phyloP scores from a whole-genome alignment of 2,888 invertebrate genomes.

The Aporophyla lueneburgensis region DNA sequence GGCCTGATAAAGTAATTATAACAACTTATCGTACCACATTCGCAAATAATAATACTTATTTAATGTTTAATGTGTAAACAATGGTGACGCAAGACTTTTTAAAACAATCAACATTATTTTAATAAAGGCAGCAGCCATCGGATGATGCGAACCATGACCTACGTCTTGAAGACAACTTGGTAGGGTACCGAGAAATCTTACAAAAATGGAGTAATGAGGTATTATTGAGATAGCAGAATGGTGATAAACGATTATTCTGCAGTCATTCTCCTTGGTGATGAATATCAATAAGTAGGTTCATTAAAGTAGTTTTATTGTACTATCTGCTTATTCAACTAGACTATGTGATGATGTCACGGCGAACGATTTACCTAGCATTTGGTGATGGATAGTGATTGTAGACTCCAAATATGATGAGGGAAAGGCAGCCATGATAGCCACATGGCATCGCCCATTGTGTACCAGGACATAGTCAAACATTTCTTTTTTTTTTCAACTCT shows the following conservation, averaged over 20 bases:
- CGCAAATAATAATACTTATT: conserved; percentile 8
- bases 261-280: not conserved
- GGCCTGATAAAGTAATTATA: conserved; percentile 25
- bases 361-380: not conserved
- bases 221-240: not conserved
- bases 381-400: no score
- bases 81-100: conserved; percentile 1
- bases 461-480: no score
- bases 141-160: conserved; percentile 7
- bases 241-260: not conserved
- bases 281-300: not conserved
- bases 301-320: no score
- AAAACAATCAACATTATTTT: not conserved
- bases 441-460: no score
- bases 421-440: no score
- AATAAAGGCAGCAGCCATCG: not conserved
- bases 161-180: not conserved
- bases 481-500: no score
- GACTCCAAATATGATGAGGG: no score
- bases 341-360: not conserved
- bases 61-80: conserved; percentile 24
- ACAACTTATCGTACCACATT: conserved; percentile 4
- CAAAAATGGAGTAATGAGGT: no score
- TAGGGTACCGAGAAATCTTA: not conserved
- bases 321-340: not conserved